Evolutionary conservation across 2,888 invertebrate genomes (phyloP), one percentile per base, ranked within the genome.

Genomic region (Heteromurus nitidus): DNA sequence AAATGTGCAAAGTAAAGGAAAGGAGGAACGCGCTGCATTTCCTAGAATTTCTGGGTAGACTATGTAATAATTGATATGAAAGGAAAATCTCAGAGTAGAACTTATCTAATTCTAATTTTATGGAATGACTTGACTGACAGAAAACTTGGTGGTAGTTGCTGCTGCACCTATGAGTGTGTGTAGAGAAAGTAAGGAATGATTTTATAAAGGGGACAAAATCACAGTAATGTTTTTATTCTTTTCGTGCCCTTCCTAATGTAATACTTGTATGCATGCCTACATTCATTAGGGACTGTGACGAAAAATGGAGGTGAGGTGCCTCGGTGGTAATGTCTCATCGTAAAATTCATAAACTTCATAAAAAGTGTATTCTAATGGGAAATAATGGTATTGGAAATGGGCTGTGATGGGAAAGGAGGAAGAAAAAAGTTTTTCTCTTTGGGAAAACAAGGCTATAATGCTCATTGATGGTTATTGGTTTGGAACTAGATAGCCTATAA

Each of bases 31-130:
- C 36, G 5, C 36, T 36, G 13, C 7, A 5, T 47, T n/a, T n/a
- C 47, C 11, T 47, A n/a, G 47, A 11, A 47, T 16, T 11, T 11
- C 47, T 47, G 3, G 7, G 47, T 47, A 16, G n/a, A 47, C 16
- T 5, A 47, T 13, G 47, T 47, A 47, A 47, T 47, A 47, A 47
- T 47, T 47, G 47, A 47, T 13, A n/a, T 47, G 47, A 47, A 28
- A n/a, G 16, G 26, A 58, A 58, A 58, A 58, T 58, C 58, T 26
- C 28, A 28, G 50, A 24, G n/a, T n/a, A n/a, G n/a, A 68, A 68
- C 50, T 68, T 47, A 68, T 50, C 50, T 50, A 68, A 68, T 68
- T 68, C 68, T 68, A 68, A 68, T 68, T 68, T 68, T 68, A 68
- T 68, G 47, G 7, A 47, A 47, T 47, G 47, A 20, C 50, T 24